Conservation (phyloP, 2,113 vertebrate species). For the Micromys minutus region DNA sequence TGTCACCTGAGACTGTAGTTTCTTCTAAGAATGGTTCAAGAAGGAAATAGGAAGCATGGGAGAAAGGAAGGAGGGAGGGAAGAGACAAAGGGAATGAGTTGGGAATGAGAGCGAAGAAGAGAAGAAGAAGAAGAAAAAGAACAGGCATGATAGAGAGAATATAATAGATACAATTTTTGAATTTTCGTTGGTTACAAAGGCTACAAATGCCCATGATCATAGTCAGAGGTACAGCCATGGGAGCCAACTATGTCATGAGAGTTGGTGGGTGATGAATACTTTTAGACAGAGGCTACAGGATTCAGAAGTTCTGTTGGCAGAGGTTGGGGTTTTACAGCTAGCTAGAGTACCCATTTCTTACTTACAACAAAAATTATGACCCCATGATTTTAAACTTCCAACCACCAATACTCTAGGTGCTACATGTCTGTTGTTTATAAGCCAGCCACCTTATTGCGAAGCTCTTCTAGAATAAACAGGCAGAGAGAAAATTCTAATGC, state of each 20-base stretch:
- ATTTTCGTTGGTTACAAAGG: too few relatives aligned
- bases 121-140: neutral
- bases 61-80: too few relatives aligned
- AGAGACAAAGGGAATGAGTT: neutral
- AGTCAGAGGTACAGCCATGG: neutral
- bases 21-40: neutral
- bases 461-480: neutral
- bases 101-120: too few relatives aligned
- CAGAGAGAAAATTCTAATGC: neutral
- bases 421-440: neutral
- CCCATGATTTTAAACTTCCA: neutral
- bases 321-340: neutral
- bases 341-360: neutral
- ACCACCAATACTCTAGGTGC: neutral
- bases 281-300: too few relatives aligned
- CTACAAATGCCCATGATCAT: neutral
- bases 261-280: too few relatives aligned
- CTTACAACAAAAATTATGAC: rapidly evolving
- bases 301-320: neutral
- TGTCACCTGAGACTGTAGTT: neutral
- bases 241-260: too few relatives aligned
- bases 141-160: neutral
- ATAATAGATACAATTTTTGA: too few relatives aligned
- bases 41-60: neutral
- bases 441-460: too few relatives aligned